These are phyloP conservation scores for Aphelocoma coerulescens DNA, from an alignment of 2,113 vertebrate genomes.

Conservation along the genomic window DNA sequence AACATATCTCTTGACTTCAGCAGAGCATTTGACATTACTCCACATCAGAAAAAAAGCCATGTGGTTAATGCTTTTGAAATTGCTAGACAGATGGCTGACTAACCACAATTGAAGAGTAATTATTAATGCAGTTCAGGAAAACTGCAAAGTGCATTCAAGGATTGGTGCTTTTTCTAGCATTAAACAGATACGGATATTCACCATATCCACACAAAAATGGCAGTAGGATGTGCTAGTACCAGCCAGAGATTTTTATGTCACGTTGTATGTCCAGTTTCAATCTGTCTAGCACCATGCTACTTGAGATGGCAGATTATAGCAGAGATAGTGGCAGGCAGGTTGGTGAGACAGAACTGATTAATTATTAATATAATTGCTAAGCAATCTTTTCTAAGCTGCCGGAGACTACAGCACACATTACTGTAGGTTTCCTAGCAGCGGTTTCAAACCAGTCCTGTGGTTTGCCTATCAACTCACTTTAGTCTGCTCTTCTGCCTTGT, in stretches of 20 bases:
- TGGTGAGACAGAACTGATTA: neutral
- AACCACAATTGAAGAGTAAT: conserved; percentile 14
- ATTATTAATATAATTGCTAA: neutral
- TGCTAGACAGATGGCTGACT: conserved; percentile 37
- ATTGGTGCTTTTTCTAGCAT: neutral
- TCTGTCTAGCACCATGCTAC: neutral
- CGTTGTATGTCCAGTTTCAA: neutral
- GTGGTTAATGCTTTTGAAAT: conserved; percentile 49
- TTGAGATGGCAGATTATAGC: neutral
- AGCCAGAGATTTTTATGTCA: neutral
- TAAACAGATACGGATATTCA: neutral
- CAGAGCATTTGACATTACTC: conserved; percentile 47
- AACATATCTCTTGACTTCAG: conserved; percentile 55
- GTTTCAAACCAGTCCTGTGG: neutral
- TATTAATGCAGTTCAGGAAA: conserved; percentile 46
- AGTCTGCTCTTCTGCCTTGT: neutral
- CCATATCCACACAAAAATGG: neutral
- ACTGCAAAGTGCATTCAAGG: neutral
- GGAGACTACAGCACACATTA: neutral
- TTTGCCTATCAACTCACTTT: neutral
- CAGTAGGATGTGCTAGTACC: neutral
- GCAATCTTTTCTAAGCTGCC: neutral
- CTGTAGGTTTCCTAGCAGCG: neutral
- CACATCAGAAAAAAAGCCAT: neutral
- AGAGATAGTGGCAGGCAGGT: neutral